Conservation (phyloP, 2,797 vertebrate species). For the Danio jaintianensis region DNA sequence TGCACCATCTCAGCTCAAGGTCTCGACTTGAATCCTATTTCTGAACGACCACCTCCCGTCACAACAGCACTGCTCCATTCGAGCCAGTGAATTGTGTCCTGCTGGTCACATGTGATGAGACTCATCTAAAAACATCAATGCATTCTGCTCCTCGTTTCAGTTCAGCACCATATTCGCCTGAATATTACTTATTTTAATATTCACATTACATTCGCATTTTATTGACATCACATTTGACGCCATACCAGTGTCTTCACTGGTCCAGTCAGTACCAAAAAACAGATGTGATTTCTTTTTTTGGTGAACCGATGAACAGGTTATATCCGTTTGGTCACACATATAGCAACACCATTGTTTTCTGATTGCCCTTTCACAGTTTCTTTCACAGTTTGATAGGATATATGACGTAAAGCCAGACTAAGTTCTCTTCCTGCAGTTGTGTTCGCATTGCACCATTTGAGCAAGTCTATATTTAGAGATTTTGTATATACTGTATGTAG, state of each 20-base stretch:
- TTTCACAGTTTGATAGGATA: not conserved
- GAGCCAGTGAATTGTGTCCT: not conserved
- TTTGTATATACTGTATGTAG: too few species aligned
- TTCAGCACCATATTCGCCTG: not conserved
- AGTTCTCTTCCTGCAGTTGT: not conserved
- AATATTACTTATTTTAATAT: not conserved
- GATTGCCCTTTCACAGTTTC: slow-evolving; percentile 14
- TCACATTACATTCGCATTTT: not conserved
- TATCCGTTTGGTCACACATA: not conserved
- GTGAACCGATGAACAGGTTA: not conserved
- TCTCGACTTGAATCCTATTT: not conserved
- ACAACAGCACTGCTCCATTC: not conserved
- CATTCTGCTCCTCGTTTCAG: not conserved
- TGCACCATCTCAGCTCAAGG: not conserved
- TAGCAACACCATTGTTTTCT: not conserved
- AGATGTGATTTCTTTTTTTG: too few species aligned
- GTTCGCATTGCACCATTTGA: not conserved
- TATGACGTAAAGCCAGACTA: not conserved
- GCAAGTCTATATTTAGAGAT: too few species aligned
- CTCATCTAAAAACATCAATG: not conserved
- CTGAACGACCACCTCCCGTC: not conserved
- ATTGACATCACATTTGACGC: not conserved
- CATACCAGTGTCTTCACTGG: not conserved
- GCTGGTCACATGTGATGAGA: not conserved
- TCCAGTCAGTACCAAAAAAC: not conserved